Evolutionary conservation across 2,888 invertebrate species (phyloP), one percentile per base, ranked within the genome.

Genomic region (Danaus chrysippus): DNA sequence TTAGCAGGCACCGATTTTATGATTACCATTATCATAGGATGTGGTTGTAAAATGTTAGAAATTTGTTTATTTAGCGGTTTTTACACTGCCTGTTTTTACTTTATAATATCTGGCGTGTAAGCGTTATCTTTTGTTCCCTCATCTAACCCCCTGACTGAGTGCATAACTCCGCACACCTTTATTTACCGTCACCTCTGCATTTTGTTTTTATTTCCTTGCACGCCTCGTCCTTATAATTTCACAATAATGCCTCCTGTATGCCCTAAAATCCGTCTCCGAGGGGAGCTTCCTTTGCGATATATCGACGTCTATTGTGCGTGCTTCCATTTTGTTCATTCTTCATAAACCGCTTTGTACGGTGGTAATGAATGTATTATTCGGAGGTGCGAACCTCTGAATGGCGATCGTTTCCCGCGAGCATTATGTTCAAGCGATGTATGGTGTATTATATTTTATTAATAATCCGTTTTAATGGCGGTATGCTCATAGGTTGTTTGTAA

Each of bases 281-380:
- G 78, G 86, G 44, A 79, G 78, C 76, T 81, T 86, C 86, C 86
- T 83, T 84, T 87, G 84, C 79, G 84, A 82, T 87, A 86, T 86
- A 88, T 90, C 85, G 84, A 76, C 77, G 78, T 70, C 82, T 76
- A 85, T 91, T 90, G 87, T 89, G 78, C 76, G 72, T 74, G 77
- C 74, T 75, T 82, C 84, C 81, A 84, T 86, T 85, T 86, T 84
- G 83, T 84, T 84, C 79, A 78, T 77, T 82, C 72, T 68, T 68
- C 73, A 83, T 84, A 86, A 87, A 86, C 83, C 82, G 83, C 79
- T 81, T 88, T 86, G 82, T 86, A 76, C 75, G 85, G 78, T 75
- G 79, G 83, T 87, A 87, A 88, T 89, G 88, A 88, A 86, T 76
- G 85, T 84, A 86, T 89, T 87, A 85, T 88, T 77, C 77, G 71